phyloP scores from a whole-genome alignment of 2,113 vertebrate genomes.

The Corapipo altera region DNA sequence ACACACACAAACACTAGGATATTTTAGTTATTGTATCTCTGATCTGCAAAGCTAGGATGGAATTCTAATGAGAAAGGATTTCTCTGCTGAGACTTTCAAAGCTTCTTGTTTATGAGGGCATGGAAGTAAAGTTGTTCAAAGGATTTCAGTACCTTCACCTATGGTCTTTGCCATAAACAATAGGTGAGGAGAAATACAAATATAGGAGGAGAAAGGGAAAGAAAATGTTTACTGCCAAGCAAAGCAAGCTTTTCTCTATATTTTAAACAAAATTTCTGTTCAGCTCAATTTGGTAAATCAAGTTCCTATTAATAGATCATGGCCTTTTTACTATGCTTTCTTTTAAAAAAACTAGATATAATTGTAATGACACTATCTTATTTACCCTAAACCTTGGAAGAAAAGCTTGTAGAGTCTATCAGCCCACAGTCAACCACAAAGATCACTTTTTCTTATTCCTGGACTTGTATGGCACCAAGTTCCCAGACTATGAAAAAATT shows the following conservation, averaged over 20 bases:
- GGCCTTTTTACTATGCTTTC: background rate
- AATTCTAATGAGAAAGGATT: slow-evolving; percentile 10
- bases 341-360: background rate
- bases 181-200: background rate
- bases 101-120: background rate
- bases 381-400: background rate
- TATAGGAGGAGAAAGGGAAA: background rate
- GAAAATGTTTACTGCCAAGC: background rate
- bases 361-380: background rate
- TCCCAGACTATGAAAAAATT: background rate
- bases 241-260: background rate
- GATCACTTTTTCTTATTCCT: background rate
- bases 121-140: slow-evolving; percentile 4
- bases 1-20: background rate
- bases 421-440: background rate
- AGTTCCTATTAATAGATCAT: background rate
- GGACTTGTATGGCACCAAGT: background rate
- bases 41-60: background rate
- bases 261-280: background rate
- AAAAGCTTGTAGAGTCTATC: background rate
- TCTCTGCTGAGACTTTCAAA: background rate
- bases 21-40: background rate
- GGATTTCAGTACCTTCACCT: background rate
- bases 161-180: background rate
- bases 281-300: background rate